Base-by-base conservation (phyloP, 1,140 invertebrate species). In the Lasioglossum baleicum region DNA sequence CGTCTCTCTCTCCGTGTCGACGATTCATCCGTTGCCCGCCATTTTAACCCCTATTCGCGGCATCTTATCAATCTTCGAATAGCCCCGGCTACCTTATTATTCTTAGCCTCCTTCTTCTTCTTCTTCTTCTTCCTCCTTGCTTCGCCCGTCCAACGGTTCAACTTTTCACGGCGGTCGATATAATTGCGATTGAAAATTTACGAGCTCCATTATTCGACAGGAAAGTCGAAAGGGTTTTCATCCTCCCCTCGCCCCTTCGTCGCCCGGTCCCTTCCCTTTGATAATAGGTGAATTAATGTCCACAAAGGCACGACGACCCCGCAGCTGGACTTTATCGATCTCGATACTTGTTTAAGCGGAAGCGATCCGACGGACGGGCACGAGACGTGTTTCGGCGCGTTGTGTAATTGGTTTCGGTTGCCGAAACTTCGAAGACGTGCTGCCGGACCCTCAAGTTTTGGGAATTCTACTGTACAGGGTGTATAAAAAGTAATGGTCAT, bases 51-150 rank as follows among this genome's bases (percentile, higher is more conserved):
- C 83, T 72, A 68, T 66, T 72, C 67, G 66, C 72, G 60, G 81
- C 76, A 53, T 69, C 77, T 80, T 75, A 61, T 53, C 79, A 68
- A 83, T 81, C 80, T 78, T 69, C 48, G 80, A 70, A 82, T 84
- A 73, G 67, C 60, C 15, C 22, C 13, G 20, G 61, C 58, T 71
- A 79, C 61, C 65, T 75, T 84, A 67, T 82, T 79, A 79, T 79
- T 80, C 82, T 84, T 83, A 82, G 74, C 2, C 60, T 15, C 26
- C 42, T n/a, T 63, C 63, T 15, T 35, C 15, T 44, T 17, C 15
- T 10, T 40, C 35, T 35, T 35, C 42, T 53, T 26, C 61, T 70
- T 15, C 44, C 11, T 60, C 15, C 10, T 10, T 40, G 26, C 11
- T n/a, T 53, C 15, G 6, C 0, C 13, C 17, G 7, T 15, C 5